These are phyloP conservation scores for Gymnorhina tibicen DNA, from an alignment of 2,113 vertebrate species.

Conservation along the genomic window DNA sequence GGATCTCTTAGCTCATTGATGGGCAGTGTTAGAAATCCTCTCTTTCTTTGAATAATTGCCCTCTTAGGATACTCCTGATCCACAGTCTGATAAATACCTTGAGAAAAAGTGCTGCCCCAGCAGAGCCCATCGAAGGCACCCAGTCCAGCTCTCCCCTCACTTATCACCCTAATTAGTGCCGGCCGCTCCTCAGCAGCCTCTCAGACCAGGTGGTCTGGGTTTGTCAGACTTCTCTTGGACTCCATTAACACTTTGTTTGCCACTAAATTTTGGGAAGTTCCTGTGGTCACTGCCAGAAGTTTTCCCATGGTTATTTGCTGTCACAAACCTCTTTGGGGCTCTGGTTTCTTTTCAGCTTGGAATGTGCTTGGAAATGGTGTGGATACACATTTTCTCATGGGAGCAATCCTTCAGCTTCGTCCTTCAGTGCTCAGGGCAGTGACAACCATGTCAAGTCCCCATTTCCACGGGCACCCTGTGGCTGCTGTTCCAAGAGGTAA, in stretches of 20 bases:
- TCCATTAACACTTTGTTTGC: rapidly evolving
- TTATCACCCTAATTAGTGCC: background rate
- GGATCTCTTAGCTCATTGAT: background rate
- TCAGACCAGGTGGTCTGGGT: background rate
- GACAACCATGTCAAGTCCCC: rapidly evolving
- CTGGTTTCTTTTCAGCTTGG: background rate
- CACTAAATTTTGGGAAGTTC: background rate
- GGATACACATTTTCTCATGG: background rate
- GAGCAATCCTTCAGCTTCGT: background rate
- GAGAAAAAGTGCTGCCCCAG: background rate
- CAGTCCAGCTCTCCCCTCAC: background rate
- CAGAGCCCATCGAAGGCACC: background rate
- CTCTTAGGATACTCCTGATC: background rate
- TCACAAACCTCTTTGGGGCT: background rate
- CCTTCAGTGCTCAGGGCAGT: background rate
- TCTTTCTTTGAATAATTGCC: background rate
- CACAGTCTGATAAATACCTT: rapidly evolving
- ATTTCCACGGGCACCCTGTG: background rate
- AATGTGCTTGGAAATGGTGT: background rate
- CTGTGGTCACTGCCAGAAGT: rapidly evolving
- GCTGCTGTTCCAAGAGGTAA: background rate
- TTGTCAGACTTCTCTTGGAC: background rate
- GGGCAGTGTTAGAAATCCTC: background rate
- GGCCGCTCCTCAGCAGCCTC: background rate
- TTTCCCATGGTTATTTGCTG: background rate